Conservation (phyloP, 2,888 invertebrate genomes). For the Sarcophaga variegata region DNA sequence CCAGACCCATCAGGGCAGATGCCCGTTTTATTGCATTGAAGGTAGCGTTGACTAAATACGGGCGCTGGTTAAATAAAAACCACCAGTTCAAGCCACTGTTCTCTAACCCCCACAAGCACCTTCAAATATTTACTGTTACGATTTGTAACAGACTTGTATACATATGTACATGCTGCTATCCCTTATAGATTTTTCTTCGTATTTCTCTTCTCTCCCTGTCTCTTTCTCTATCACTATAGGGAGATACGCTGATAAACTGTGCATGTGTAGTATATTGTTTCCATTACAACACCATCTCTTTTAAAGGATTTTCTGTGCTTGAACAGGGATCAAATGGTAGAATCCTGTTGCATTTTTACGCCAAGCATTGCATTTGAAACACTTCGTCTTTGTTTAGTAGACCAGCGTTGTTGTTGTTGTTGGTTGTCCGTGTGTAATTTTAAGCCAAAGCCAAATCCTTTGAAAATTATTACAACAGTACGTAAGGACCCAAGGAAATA, state of each 20-base stretch:
- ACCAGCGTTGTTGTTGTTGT: neutral
- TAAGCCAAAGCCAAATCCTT: conserved; percentile 62
- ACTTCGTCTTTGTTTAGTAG: neutral
- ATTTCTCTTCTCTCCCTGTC: neutral
- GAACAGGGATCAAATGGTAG: conserved; percentile 58
- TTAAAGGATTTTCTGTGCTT: conserved; percentile 66
- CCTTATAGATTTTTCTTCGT: neutral
- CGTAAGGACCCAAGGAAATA: neutral
- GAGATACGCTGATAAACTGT: no score
- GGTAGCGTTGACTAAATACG: no score
- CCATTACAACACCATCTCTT: conserved; percentile 39
- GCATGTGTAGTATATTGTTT: neutral
- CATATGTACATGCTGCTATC: neutral
- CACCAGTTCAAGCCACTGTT: neutral
- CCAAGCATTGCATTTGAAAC: neutral
- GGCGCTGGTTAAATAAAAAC: neutral
- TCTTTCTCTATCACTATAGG: neutral
- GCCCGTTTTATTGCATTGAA: no score
- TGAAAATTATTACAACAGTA: conserved; percentile 64
- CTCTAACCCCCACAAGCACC: neutral
- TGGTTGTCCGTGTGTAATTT: conserved; percentile 25
- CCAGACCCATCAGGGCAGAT: no score
- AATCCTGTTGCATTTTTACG: conserved; percentile 32
- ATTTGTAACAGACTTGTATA: neutral
- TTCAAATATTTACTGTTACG: neutral